Evolutionary conservation across 2,888 invertebrate genomes (phyloP).

Genomic region (Oxytorus armatus): DNA sequence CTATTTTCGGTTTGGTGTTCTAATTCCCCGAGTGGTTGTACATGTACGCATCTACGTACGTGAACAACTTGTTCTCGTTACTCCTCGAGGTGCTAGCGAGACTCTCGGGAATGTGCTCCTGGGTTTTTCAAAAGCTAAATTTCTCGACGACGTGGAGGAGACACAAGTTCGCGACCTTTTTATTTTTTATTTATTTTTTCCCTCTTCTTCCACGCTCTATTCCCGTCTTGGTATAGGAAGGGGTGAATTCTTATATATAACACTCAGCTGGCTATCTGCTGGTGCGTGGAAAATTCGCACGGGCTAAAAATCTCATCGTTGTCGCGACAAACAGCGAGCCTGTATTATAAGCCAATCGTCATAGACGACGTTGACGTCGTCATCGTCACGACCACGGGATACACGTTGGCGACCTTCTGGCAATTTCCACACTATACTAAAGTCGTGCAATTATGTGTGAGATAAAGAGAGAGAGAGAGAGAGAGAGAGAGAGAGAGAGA

Average conservation of each 20-base stretch:
- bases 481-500: constrained; percentile 16
- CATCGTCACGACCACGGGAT: constrained; percentile 45
- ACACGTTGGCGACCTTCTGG: constrained; percentile 64
- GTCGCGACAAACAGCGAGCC: constrained; percentile 25
- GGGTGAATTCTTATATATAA: constrained; percentile 20
- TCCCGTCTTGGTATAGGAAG: constrained; percentile 37
- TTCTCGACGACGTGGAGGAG: not conserved
- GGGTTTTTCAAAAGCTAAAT: not conserved
- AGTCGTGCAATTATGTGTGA: constrained; percentile 1
- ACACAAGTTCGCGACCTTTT: too few species aligned
- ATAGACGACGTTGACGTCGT: constrained; percentile 44
- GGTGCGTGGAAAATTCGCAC: constrained; percentile 19
- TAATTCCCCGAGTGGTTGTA: constrained; percentile 43
- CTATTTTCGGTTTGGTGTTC: constrained; percentile 55
- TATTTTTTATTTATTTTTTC: too few species aligned
- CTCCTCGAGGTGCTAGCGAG: not conserved
- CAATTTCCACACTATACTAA: constrained; percentile 68
- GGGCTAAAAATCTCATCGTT: constrained; percentile 39
- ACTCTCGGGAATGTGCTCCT: not conserved
- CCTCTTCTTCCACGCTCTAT: constrained; percentile 60
- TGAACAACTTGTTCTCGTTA: not conserved
- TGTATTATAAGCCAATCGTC: not conserved
- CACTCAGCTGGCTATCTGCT: not conserved
- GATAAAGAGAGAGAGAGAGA: constrained; percentile 9
- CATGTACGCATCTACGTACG: not conserved